Evolutionary conservation across 37 sponge, comb jelly and placozoan species (phyloP), one percentile per base, ranked within the genome.

Genomic region (Eunapius fragilis): DNA sequence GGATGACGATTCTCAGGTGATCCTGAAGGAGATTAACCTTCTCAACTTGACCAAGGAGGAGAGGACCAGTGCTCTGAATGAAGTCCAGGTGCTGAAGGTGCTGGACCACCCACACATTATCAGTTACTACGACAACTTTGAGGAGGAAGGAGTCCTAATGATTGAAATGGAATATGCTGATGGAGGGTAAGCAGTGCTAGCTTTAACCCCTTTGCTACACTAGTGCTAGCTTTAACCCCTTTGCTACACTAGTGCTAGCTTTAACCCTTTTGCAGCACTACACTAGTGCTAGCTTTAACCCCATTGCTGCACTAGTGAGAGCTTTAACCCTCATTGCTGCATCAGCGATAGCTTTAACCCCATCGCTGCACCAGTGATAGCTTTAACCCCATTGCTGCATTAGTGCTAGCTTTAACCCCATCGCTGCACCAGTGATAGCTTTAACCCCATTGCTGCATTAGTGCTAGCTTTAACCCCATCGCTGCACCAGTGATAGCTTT

Each of bases 111-210:
- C 99, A 33, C 89, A 98, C 86, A 98, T 98, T 70, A 92, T 98
- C 84, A 90, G 91, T 73, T 96, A 95, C 87, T 96, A 98, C 45
- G 99, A 98, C 82, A 94, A 89, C 88, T 98, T 98, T 88, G 96
- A 98, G 76, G 96, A 98, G 85, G 95, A 95, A 75, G 99, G 99
- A 24, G 92, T 84, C 27, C 91, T 98, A 31, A 98, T 98, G 94
- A 98, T 98, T 48, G 99, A 98, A 83, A 98, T 98, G 99, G 99
- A 98, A 80, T 98, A 95, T 90, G 99, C 99, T 28, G 99, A 98
- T 85, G 95, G 93, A 71, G 99, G 99, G 98, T 98, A 67, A 80
- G 92, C 19, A 41, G 41, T 9, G 41, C 41, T 6, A 41, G 6
- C 41, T 41, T 41, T 41, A 41, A 41, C 41, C 41, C 6, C 41